A percentile compares a stretch with the other conserved stretches of the same genome.
These are phyloP conservation scores for Zeuzera pyrina DNA, from an alignment of 2,888 invertebrate species.

Conservation along the genomic window DNA sequence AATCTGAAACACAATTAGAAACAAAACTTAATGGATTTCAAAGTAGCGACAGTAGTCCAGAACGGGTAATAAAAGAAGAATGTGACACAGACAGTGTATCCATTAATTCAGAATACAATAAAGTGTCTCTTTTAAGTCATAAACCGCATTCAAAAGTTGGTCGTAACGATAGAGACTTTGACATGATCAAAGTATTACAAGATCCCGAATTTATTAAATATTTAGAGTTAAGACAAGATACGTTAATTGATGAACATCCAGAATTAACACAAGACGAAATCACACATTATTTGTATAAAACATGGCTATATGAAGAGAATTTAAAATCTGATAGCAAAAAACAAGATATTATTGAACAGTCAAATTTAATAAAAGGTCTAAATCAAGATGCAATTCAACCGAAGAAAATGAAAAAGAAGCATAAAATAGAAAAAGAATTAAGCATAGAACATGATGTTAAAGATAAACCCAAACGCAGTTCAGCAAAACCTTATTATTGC, in stretches of 20 bases:
- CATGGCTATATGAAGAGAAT: constrained; percentile 57
- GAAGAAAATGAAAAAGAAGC: constrained; percentile 36
- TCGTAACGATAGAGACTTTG: too few species aligned
- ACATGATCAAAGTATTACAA: constrained; percentile 20
- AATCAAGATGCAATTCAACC: constrained; percentile 23
- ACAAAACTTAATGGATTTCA: constrained; percentile 5
- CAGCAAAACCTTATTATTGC: constrained; percentile 45
- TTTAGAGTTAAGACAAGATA: constrained; percentile 55
- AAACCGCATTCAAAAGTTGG: too few species aligned
- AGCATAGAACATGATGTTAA: constrained; percentile 17
- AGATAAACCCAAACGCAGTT: constrained; percentile 55
- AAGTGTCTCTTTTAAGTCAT: constrained; percentile 25
- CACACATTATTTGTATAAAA: constrained; percentile 55
- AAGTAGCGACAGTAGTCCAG: constrained; percentile 2
- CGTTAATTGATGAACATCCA: constrained; percentile 61
- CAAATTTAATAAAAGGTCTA: constrained; percentile 43
- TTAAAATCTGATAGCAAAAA: constrained; percentile 40
- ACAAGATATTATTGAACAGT: constrained; percentile 29
- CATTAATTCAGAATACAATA: constrained; percentile 30
- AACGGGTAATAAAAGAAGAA: constrained; percentile 13
- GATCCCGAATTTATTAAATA: constrained; percentile 60
- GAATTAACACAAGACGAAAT: constrained; percentile 55
- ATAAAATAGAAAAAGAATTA: constrained; percentile 32
- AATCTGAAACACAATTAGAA: too few species aligned
- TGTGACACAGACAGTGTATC: constrained; percentile 24